Percentiles rank a stretch among this genome's conserved stretches.
These are phyloP conservation scores for Pseudococcus longispinus DNA, from an alignment of 2,888 invertebrate genomes.

Conservation along the genomic window DNA sequence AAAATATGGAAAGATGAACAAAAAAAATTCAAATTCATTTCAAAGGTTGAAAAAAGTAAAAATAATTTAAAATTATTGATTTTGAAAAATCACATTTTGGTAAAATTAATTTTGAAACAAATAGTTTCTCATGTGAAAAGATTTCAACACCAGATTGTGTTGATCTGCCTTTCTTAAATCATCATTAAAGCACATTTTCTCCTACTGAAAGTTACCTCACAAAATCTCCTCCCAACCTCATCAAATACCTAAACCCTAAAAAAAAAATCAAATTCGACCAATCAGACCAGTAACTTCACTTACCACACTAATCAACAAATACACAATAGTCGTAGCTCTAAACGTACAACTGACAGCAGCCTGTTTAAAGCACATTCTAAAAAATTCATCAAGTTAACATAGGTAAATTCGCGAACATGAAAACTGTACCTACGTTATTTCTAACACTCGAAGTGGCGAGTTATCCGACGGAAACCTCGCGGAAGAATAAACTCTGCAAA, in stretches of 20 bases:
- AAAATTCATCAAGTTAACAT: not conserved
- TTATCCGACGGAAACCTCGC: conserved; percentile 2
- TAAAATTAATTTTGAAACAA: too few relatives aligned
- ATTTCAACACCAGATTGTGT: too few relatives aligned
- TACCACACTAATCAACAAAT: conserved; percentile 13
- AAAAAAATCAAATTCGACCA: not conserved
- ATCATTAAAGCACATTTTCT: too few relatives aligned
- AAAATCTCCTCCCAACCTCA: too few relatives aligned
- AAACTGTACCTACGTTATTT: not conserved
- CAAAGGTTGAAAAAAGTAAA: not conserved
- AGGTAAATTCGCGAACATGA: not conserved
- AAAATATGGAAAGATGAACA: too few relatives aligned
- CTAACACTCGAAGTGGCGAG: not conserved
- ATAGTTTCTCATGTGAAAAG: too few relatives aligned
- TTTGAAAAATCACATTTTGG: too few relatives aligned
- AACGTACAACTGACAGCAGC: conserved; percentile 1
- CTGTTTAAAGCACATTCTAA: not conserved
- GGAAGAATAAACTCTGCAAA: conserved; percentile 2
- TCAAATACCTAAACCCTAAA: not conserved
- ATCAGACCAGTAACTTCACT: not conserved
- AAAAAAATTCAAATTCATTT: not conserved
- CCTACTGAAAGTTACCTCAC: too few relatives aligned
- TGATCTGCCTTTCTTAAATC: too few relatives aligned
- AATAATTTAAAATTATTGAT: too few relatives aligned
- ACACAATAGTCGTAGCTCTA: conserved; percentile 12